A percentile compares a stretch with the other conserved stretches of the same genome.
These are phyloP conservation scores for Actinemys pallida DNA, from an alignment of 2,113 vertebrate species.

Conservation along the genomic window DNA sequence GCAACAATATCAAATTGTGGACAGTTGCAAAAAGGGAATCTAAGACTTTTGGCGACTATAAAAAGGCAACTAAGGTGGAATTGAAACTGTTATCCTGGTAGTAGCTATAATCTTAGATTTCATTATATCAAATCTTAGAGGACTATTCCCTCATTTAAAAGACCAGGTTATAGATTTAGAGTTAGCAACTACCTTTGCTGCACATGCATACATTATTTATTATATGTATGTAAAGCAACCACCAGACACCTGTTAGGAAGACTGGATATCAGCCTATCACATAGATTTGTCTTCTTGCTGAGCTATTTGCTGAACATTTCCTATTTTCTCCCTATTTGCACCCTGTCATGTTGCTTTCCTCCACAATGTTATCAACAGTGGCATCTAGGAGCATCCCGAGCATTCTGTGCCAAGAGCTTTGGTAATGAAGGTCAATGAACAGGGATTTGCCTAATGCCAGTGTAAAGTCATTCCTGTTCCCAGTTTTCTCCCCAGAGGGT, in stretches of 20 bases:
- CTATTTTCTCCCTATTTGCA: not conserved
- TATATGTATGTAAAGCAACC: not conserved
- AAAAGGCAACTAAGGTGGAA: not conserved
- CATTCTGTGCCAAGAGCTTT: not conserved
- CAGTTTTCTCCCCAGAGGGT: not conserved
- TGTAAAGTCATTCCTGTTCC: not conserved
- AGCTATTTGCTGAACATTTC: not conserved
- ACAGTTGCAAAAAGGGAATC: not conserved
- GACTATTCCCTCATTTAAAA: not conserved
- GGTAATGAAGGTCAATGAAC: constrained; percentile 13
- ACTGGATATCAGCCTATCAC: not conserved
- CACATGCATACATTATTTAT: not conserved
- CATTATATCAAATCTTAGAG: not conserved
- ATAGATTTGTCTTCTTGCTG: not conserved
- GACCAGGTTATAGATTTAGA: not conserved
- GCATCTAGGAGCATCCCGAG: not conserved
- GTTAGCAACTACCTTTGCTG: not conserved
- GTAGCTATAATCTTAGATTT: not conserved
- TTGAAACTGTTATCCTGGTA: not conserved
- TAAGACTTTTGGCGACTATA: not conserved
- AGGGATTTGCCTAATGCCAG: not conserved
- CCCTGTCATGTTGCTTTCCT: not conserved
- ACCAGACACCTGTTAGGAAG: not conserved
- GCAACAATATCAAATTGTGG: not conserved
- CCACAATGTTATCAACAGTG: not conserved